Conservation (phyloP, 2,113 vertebrate species). For the Psephotus haematonotus region DNA sequence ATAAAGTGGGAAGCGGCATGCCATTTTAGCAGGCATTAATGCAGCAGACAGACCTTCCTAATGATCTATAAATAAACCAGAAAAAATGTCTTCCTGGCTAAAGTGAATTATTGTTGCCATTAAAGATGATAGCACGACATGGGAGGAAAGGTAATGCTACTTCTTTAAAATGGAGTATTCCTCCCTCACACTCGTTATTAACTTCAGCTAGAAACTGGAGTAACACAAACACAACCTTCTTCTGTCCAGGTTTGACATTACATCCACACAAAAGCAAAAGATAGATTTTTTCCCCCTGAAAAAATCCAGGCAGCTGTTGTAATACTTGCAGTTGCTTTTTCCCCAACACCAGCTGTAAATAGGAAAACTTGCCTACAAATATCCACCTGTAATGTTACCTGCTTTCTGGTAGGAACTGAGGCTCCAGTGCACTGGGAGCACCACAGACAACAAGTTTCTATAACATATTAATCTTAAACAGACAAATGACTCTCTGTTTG, state of each 20-base stretch:
- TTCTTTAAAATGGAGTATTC: constrained; percentile 49
- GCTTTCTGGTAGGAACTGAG: background rate
- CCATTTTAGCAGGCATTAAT: constrained; percentile 63
- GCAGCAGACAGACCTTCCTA: constrained; percentile 56
- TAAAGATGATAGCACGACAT: constrained; percentile 57
- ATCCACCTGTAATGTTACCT: background rate
- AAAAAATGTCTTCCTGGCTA: constrained; percentile 68
- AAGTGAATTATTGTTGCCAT: constrained; percentile 69
- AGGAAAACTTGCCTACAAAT: background rate
- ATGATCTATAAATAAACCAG: constrained; percentile 73
- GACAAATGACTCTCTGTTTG: background rate
- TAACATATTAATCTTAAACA: background rate
- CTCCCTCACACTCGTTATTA: constrained; percentile 16
- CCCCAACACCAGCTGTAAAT: background rate
- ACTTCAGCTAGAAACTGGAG: constrained; percentile 4
- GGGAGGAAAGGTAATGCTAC: constrained; percentile 61
- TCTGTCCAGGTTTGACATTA: background rate
- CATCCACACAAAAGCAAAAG: background rate
- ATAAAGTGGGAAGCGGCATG: constrained; percentile 41
- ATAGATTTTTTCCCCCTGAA: background rate
- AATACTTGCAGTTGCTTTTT: background rate
- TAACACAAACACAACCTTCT: constrained; percentile 13
- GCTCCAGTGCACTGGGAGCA: background rate
- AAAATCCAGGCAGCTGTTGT: background rate
- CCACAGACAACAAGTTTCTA: background rate